phyloP scores from a whole-genome alignment of 2,113 vertebrate species.

The Typhlomys cinereus region DNA sequence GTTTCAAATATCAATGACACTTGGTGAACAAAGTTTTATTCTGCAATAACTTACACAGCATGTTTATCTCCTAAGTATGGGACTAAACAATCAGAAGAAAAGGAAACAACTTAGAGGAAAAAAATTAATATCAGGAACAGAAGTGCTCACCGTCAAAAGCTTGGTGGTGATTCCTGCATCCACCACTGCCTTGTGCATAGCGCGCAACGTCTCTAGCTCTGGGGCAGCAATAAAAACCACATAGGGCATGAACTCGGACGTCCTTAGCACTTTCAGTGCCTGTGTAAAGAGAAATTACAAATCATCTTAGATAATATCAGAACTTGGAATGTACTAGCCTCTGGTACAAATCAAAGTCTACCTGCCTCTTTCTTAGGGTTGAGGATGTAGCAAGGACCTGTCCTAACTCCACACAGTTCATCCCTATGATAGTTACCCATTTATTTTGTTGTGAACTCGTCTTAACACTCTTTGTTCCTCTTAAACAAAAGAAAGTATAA shows the following conservation, averaged over 20 bases:
- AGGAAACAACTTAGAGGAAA: not conserved
- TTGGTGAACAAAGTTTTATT: slow-evolving; percentile 23
- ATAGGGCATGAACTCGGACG: slow-evolving; percentile 98
- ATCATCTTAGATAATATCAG: not conserved
- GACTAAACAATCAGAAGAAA: slow-evolving; percentile 8
- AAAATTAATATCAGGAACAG: not conserved
- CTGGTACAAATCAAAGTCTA: not conserved
- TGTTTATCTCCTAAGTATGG: not conserved
- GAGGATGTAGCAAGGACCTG: not conserved
- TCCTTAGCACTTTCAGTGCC: slow-evolving; percentile 97
- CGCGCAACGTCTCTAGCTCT: slow-evolving; percentile 94
- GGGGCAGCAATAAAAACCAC: slow-evolving; percentile 98
- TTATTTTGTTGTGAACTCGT: slow-evolving; percentile 19
- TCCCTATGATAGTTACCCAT: not conserved
- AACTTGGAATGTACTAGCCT: not conserved
- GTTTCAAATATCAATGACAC: not conserved
- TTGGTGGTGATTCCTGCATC: slow-evolving; percentile 98
- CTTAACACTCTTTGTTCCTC: not conserved
- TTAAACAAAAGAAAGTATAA: not conserved
- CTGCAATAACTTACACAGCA: not conserved
- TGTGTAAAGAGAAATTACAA: slow-evolving; percentile 77
- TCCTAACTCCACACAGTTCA: not conserved
- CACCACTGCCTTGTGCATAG: slow-evolving; percentile 98
- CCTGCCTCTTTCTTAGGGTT: not conserved
- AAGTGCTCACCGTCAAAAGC: slow-evolving; percentile 92